Conservation (phyloP, 2,113 vertebrate genomes). For the Strix uralensis region DNA sequence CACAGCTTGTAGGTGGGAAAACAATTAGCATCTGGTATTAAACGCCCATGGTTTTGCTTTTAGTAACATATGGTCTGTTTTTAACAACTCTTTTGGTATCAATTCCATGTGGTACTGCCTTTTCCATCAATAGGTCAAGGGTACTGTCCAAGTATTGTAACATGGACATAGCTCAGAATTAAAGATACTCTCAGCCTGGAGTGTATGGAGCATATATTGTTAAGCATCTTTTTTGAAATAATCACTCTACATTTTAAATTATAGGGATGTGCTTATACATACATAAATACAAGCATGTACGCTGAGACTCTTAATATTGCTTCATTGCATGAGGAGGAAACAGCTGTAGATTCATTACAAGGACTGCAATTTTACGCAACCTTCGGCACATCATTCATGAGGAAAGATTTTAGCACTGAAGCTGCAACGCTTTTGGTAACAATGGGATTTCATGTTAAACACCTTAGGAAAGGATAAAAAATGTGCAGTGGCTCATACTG, state of each 20-base stretch:
- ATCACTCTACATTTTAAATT: not conserved
- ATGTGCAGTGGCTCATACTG: not conserved
- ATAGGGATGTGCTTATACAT: not conserved
- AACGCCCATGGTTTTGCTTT: not conserved
- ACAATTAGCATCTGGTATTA: not conserved
- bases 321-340: not conserved
- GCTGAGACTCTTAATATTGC: not conserved
- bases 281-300: not conserved
- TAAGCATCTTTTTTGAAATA: not conserved
- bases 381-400: not conserved
- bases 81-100: not conserved
- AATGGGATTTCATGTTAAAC: not conserved
- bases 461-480: not conserved
- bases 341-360: not conserved
- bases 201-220: not conserved
- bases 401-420: not conserved
- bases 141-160: fast-evolving
- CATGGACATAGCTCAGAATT: not conserved
- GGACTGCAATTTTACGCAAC: not conserved
- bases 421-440: not conserved
- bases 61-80: not conserved
- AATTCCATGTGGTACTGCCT: not conserved
- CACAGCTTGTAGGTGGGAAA: not conserved
- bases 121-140: not conserved
- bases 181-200: not conserved